Evolutionary conservation across 2,888 invertebrate genomes (phyloP).

Genomic region (Ennomos fuscantarius): DNA sequence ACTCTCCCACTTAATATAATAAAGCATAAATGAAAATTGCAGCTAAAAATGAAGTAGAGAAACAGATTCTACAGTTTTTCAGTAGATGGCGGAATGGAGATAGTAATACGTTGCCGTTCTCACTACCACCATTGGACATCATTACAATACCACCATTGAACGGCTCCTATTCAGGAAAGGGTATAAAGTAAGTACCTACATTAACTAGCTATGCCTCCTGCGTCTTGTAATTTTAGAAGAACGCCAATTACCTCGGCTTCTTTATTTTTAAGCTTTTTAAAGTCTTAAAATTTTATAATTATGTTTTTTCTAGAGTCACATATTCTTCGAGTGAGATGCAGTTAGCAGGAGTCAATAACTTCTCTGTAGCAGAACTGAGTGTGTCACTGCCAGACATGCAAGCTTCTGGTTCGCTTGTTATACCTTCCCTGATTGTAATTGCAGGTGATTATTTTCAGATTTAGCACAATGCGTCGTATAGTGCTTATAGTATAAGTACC

Average conservation of each 20-base stretch:
- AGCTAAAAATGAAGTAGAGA: conserved; percentile 43
- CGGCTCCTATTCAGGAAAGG: conserved; percentile 45
- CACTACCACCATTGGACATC: conserved; percentile 37
- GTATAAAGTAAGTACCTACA: conserved; percentile 41
- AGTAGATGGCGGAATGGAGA: conserved; percentile 43
- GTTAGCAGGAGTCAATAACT: conserved; percentile 49
- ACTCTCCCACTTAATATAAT: too few relatives aligned
- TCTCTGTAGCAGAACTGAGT: conserved; percentile 46
- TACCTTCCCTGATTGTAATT: conserved; percentile 45
- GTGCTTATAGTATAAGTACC: too few relatives aligned
- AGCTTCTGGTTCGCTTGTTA: conserved; percentile 41
- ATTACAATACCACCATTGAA: conserved; percentile 39
- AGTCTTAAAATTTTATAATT: background rate
- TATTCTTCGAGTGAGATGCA: conserved; percentile 50
- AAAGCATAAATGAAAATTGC: background rate
- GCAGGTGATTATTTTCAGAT: conserved; percentile 46
- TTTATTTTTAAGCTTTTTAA: too few relatives aligned
- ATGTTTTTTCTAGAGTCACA: conserved; percentile 42
- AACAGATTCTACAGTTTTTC: conserved; percentile 39
- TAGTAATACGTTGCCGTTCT: conserved; percentile 20
- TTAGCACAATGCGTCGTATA: too few relatives aligned
- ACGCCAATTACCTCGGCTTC: too few relatives aligned
- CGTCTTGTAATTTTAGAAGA: too few relatives aligned
- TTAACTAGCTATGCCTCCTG: too few relatives aligned
- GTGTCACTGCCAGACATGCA: conserved; percentile 39